Percentiles rank a stretch among this genome's conserved stretches.
phyloP scores from a whole-genome alignment of 2,888 invertebrate species.

The Chromoteleia sp. region DNA sequence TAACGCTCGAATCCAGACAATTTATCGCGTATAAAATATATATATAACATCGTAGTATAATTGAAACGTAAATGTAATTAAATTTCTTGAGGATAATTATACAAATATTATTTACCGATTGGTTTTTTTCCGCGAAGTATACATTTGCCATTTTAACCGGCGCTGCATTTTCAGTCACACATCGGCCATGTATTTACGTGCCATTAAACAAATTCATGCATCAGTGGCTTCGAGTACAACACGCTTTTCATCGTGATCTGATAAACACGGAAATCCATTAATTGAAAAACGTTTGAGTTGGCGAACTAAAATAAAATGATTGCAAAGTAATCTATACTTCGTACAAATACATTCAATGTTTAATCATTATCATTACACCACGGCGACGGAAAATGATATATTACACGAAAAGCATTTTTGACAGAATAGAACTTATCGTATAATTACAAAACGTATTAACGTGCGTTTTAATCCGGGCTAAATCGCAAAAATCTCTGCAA shows the following conservation, averaged over 20 bases:
- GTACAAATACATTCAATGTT: conserved; percentile 49
- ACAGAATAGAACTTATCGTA: conserved; percentile 33
- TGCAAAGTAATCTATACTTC: conserved; percentile 57
- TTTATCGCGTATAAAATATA: too few relatives aligned
- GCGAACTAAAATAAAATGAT: conserved; percentile 71
- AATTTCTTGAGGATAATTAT: conserved; percentile 36
- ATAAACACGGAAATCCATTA: conserved; percentile 82
- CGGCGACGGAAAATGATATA: conserved; percentile 54
- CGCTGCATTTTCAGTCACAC: conserved; percentile 66
- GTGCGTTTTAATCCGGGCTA: not conserved
- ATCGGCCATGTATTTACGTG: conserved; percentile 71
- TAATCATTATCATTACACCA: conserved; percentile 65
- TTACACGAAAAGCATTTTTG: conserved; percentile 45
- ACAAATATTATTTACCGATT: conserved; percentile 34
- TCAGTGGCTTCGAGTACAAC: conserved; percentile 71
- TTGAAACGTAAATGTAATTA: conserved; percentile 14
- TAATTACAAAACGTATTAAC: conserved; percentile 51
- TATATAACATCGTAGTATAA: not conserved
- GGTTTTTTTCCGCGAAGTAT: conserved; percentile 20
- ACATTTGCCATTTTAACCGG: conserved; percentile 55
- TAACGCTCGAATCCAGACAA: too few relatives aligned
- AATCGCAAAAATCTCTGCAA: not conserved
- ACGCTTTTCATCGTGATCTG: conserved; percentile 74
- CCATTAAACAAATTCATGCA: conserved; percentile 76
- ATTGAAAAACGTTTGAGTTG: conserved; percentile 80